A percentile compares a stretch with the other conserved stretches of the same genome.
Conservation (phyloP, 2,113 vertebrate species). For the Melanerpes aurifrons region DNA sequence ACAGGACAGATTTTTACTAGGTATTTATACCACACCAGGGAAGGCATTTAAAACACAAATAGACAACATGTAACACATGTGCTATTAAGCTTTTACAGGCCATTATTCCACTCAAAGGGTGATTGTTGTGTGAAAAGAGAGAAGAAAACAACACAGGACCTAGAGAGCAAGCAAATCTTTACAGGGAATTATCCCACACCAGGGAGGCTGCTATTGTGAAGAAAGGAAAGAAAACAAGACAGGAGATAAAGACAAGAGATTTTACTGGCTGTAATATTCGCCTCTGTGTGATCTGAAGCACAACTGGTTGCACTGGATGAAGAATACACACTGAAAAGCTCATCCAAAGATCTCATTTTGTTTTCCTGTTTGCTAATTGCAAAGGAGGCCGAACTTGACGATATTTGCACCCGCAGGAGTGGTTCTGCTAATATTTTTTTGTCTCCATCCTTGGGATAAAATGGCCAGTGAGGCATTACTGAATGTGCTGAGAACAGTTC, state of each 20-base stretch:
- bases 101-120: constrained; percentile 38
- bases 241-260: constrained; percentile 9
- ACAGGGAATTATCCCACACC: constrained; percentile 36
- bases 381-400: not conserved
- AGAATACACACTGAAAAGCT: not conserved
- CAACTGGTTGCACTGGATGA: not conserved
- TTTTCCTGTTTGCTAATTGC: constrained; percentile 14
- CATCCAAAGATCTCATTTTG: not conserved
- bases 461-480: not conserved
- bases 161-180: constrained; percentile 28
- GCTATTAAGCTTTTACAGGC: constrained; percentile 52
- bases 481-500: not conserved
- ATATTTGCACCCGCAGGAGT: not conserved
- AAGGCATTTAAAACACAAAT: constrained; percentile 31
- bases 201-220: constrained; percentile 2
- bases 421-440: not conserved
- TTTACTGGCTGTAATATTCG: not conserved
- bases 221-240: constrained; percentile 33
- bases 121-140: constrained; percentile 22
- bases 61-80: constrained; percentile 18
- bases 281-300: constrained; percentile 24
- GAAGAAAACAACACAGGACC: constrained; percentile 12
- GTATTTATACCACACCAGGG: not conserved
- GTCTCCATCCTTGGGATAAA: not conserved
- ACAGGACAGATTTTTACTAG: constrained; percentile 13